These are phyloP conservation scores for Ormyrus nitidulus DNA, from an alignment of 2,888 invertebrate species.

Conservation along the genomic window DNA sequence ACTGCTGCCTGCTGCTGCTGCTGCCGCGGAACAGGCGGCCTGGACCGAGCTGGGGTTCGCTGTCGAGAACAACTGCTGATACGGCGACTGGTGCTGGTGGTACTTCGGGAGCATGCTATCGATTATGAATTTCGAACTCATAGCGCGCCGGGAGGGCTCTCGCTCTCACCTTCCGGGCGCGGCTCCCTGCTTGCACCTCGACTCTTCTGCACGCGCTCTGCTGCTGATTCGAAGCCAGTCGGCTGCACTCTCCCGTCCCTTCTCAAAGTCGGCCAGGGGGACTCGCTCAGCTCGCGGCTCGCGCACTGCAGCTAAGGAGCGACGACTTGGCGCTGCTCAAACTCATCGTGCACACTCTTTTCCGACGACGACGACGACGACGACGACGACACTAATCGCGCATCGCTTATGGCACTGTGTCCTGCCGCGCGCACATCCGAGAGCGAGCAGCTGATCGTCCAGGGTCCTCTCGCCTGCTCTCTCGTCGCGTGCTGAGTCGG, in stretches of 20 bases:
- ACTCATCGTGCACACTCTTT: too few species aligned
- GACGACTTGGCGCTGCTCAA: not conserved
- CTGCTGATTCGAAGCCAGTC: too few species aligned
- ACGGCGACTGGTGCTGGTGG: conserved; percentile 87
- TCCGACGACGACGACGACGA: not conserved
- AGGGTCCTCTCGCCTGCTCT: conserved; percentile 9
- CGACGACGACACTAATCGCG: conserved; percentile 27
- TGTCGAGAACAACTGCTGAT: conserved; percentile 81
- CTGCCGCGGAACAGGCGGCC: conserved; percentile 50
- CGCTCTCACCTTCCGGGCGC: conserved; percentile 48
- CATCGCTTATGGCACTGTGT: conserved; percentile 10
- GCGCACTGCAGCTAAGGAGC: conserved; percentile 31
- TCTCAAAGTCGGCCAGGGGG: not conserved
- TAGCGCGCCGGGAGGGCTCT: conserved; percentile 70
- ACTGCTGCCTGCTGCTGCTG: conserved; percentile 70
- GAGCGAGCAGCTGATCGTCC: conserved; percentile 58
- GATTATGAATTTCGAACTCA: conserved; percentile 98
- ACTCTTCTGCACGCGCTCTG: too few species aligned
- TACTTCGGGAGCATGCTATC: conserved; percentile 99
- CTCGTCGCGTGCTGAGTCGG: not conserved
- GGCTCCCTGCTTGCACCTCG: not conserved
- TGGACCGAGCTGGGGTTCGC: conserved; percentile 78
- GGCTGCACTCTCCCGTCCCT: too few species aligned
- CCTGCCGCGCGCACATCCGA: conserved; percentile 32
- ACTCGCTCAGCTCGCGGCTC: conserved; percentile 28